Base-by-base conservation (phyloP, 2,113 vertebrate genomes). In the Triplophysa rosa region DNA sequence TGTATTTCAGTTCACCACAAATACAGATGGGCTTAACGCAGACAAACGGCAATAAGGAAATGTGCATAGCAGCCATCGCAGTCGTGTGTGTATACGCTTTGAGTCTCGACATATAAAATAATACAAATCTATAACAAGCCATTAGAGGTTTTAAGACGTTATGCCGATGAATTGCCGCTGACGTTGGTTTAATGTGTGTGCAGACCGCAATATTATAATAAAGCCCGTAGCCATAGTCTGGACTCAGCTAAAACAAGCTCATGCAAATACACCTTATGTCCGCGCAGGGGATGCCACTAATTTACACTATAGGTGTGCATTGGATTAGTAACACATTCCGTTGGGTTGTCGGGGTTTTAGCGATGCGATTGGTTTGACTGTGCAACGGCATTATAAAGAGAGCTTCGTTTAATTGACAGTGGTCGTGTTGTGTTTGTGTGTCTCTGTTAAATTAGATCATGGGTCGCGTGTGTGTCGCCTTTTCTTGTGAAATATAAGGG, bases 361-460 rank as follows among this genome's bases (percentile, higher is more conserved):
- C 37, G 52, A 58, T 40, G n/a, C 23, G 52, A 26, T 17, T 8
- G 76, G 76, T 78, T 23, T 11, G 72, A 23, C 84, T 86, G 85
- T 88, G 75, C 85, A 88, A 86, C 81, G 49, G 63, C 37, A 67
- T 63, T 17, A 59, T 19, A 19, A 83, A 62, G 47, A 66, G 14
- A 19, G 4, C 40, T 11, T 7, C 64, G 12, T 10, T 58, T n/a
- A 37, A 37, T 37, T 7, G 33, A 6, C n/a, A 42, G n/a, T 37
- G 29, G 47, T 21, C 54, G 19, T 1, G 6, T 9, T 49, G 23
- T 62, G 42, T 62, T 12, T 45, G 17, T 23, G 5, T 58, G 4
- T 24, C 19, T 8, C 29, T 49, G 19, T 49, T 47, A n/a, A n/a
- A 47, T 26, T 29, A 49, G 37, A 29, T 23, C 26, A 11, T 19